Evolutionary conservation across 1,140 invertebrate genomes (phyloP).

Genomic region (Papilio polyxenes): DNA sequence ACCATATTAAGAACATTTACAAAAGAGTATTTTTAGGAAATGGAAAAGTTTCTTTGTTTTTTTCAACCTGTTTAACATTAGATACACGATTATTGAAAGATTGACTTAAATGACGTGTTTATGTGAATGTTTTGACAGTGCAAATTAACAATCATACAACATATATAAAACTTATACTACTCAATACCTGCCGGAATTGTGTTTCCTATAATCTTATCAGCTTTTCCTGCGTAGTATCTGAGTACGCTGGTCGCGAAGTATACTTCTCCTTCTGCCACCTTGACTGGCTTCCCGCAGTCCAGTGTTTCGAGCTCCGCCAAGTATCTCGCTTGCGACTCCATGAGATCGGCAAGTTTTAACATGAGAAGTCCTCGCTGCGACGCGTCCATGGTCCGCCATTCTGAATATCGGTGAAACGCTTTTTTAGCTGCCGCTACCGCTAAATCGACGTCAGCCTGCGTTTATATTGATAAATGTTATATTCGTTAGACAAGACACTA

Average conservation of each 20-base stretch:
- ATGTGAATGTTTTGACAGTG: too few relatives aligned
- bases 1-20: too few relatives aligned
- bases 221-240: conserved; percentile 88
- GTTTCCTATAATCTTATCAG: conserved; percentile 87
- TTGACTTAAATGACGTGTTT: too few relatives aligned
- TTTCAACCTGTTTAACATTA: too few relatives aligned
- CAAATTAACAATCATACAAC: too few relatives aligned
- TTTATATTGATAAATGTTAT: too few relatives aligned
- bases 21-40: too few relatives aligned
- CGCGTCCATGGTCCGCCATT: conserved; percentile 88
- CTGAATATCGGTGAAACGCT: conserved; percentile 86
- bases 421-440: conserved; percentile 90
- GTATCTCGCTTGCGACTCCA: conserved; percentile 85
- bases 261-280: conserved; percentile 82
- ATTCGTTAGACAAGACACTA: too few relatives aligned
- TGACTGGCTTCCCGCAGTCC: conserved; percentile 89
- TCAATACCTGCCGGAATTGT: conserved; percentile 68
- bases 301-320: conserved; percentile 86
- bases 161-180: not conserved
- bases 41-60: too few relatives aligned
- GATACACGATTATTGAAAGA: too few relatives aligned
- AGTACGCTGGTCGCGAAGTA: conserved; percentile 80
- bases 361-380: conserved; percentile 82
- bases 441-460: conserved; percentile 87
- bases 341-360: conserved; percentile 85